Conservation (phyloP, 1,140 invertebrate species). For the Daktulosphaira vitifoliae region DNA sequence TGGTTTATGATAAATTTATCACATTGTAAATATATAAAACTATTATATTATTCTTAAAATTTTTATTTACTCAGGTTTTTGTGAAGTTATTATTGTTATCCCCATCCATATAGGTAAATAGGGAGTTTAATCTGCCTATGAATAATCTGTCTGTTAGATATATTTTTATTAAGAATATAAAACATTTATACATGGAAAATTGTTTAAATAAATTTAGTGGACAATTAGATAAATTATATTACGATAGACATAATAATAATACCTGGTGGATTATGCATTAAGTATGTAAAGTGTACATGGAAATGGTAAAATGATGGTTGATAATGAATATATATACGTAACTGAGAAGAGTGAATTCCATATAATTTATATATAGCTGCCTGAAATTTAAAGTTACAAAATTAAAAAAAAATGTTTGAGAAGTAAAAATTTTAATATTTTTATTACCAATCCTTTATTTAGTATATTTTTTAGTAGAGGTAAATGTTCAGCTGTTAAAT, state of each 20-base stretch:
- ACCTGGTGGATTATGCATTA: conserved; percentile 73
- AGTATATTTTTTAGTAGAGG: conserved; percentile 74
- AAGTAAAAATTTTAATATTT: conserved; percentile 36
- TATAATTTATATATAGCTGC: conserved; percentile 72
- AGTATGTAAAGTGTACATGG: conserved; percentile 85
- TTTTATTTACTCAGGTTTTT: no score
- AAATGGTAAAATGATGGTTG: conserved; percentile 95
- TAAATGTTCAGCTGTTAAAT: conserved; percentile 67
- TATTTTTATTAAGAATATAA: no score
- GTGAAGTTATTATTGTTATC: no score
- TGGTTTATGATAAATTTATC: no score
- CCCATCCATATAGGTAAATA: no score
- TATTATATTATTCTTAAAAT: no score
- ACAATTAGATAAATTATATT: conserved; percentile 31
- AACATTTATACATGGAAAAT: no score
- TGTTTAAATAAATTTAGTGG: no score
- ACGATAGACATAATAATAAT: conserved; percentile 35
- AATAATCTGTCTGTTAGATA: no score
- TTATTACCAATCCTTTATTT: conserved; percentile 55
- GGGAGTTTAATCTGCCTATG: no score
- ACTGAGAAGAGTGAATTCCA: conserved; percentile 56
- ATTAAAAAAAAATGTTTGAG: neutral
- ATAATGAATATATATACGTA: conserved; percentile 88
- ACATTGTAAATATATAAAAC: no score
- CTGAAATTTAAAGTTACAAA: conserved; percentile 45